phyloP scores from a whole-genome alignment of 2,797 vertebrate species.

The Notoglanidium macrostoma region DNA sequence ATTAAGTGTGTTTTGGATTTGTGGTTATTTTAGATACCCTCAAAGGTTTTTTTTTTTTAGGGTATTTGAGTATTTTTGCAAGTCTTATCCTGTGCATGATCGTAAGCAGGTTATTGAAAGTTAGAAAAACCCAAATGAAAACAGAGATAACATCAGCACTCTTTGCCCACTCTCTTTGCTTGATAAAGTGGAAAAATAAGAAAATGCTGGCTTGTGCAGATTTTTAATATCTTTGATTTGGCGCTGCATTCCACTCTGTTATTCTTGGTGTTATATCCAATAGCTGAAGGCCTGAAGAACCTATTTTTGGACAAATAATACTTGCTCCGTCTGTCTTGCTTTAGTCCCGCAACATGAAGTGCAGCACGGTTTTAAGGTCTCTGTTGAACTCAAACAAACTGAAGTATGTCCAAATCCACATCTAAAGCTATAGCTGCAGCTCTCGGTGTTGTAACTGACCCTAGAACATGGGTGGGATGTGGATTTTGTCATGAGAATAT shows the following conservation, averaged over 20 bases:
- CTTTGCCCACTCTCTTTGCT: slow-evolving; percentile 9
- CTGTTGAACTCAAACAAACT: slow-evolving; percentile 12
- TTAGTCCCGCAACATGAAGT: slow-evolving; percentile 8
- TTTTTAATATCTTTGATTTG: slow-evolving; percentile 46
- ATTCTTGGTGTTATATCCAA: slow-evolving; percentile 4
- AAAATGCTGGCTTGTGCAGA: slow-evolving; percentile 24
- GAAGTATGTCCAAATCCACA: slow-evolving; percentile 14
- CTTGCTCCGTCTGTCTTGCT: slow-evolving; percentile 22
- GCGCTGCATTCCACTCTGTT: slow-evolving; percentile 8
- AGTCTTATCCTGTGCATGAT: slow-evolving; percentile 12
- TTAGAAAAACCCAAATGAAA: slow-evolving; percentile 27
- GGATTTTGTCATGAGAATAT: not conserved
- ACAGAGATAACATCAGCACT: slow-evolving; percentile 18
- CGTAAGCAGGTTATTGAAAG: slow-evolving; percentile 15
- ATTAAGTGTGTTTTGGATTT: not conserved
- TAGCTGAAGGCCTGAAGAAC: slow-evolving; percentile 20
- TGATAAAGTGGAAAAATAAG: slow-evolving; percentile 32
- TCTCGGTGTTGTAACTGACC: not conserved
- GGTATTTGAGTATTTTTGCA: not conserved
- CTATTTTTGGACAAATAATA: slow-evolving; percentile 23
- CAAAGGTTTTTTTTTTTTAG: not conserved
- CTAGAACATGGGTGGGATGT: not conserved
- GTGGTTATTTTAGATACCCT: not conserved
- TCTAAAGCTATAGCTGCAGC: not conserved
- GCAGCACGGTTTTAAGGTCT: not conserved